A percentile compares a stretch with the other conserved stretches of the same genome.
Evolutionary conservation across 2,113 vertebrate species (phyloP).

Genomic region (Zosterops lateralis): DNA sequence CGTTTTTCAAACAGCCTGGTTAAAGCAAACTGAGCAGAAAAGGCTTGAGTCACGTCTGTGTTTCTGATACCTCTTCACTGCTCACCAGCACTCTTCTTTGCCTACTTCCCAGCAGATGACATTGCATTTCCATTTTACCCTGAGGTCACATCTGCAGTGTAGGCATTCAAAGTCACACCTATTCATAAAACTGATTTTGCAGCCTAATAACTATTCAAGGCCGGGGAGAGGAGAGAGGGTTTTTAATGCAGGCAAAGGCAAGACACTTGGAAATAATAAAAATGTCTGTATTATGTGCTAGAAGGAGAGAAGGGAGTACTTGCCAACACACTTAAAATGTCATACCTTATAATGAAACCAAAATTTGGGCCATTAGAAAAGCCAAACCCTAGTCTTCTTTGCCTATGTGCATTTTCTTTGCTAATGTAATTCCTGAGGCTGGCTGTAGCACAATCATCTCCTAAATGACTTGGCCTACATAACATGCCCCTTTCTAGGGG

Average conservation of each 20-base stretch:
- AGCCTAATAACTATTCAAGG: not conserved
- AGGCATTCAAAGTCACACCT: not conserved
- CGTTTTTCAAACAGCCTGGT: not conserved
- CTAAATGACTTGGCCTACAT: not conserved
- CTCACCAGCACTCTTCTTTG: not conserved
- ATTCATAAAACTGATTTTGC: not conserved
- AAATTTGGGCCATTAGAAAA: not conserved
- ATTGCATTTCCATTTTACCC: not conserved
- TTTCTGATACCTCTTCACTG: not conserved
- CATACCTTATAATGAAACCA: not conserved
- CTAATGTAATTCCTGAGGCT: not conserved
- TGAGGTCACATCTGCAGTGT: not conserved
- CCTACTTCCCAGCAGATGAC: not conserved
- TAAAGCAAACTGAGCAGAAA: not conserved
- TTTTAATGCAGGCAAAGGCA: not conserved
- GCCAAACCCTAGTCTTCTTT: not conserved
- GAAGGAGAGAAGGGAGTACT: not conserved
- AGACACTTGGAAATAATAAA: not conserved
- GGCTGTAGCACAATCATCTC: not conserved
- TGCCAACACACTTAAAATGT: not conserved
- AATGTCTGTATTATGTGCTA: not conserved
- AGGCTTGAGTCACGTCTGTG: not conserved
- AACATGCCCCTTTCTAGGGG: not conserved
- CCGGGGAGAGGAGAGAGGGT: not conserved
- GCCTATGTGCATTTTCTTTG: not conserved